Base-by-base conservation (phyloP, 2,888 invertebrate genomes). In the Phrixothrix hirtus region DNA sequence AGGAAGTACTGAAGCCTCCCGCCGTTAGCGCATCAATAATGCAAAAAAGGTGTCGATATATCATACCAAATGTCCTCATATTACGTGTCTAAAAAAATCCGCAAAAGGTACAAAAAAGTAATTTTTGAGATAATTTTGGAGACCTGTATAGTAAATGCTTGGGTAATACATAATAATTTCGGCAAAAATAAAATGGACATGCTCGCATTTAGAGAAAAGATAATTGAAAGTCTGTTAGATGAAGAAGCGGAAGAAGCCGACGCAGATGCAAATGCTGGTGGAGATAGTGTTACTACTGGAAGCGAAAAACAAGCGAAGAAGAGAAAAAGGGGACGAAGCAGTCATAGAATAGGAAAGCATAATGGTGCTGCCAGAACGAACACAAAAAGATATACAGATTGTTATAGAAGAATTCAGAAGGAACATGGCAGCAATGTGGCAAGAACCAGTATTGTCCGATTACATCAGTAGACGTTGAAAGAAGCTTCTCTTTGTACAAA, bases 361-460 rank as follows among this genome's bases (percentile, higher is more conserved):
- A 47, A 57, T 55, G 51, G 51, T 7, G 10, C 36, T 1, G 36
- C 55, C 4, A 57, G 50, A 26, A 46, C 9, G n/a, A 55, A 15
- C 30, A 51, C 43, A 55, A 54, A 44, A 47, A 14, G 51, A 9
- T 55, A 55, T 32, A 11, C 21, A n/a, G n/a, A n/a, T n/a, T n/a
- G n/a, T n/a, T n/a, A n/a, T n/a, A n/a, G n/a, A n/a, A n/a, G n/a
- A n/a, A n/a, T n/a, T n/a, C n/a, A n/a, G n/a, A n/a, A n/a, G n/a
- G n/a, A n/a, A n/a, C n/a, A n/a, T n/a, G n/a, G 7, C 14, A 14
- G 11, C 17, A 44, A 49, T 36, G 34, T 39, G 21, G 53, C 53
- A 12, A 48, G 45, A 37, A 36, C 15, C 9, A 51, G 55, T n/a
- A n/a, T n/a, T n/a, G n/a, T n/a, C n/a, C n/a, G n/a, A n/a, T n/a